These are phyloP conservation scores for Omphaloscelis lunosa DNA, from an alignment of 2,888 invertebrate species.

Conservation along the genomic window DNA sequence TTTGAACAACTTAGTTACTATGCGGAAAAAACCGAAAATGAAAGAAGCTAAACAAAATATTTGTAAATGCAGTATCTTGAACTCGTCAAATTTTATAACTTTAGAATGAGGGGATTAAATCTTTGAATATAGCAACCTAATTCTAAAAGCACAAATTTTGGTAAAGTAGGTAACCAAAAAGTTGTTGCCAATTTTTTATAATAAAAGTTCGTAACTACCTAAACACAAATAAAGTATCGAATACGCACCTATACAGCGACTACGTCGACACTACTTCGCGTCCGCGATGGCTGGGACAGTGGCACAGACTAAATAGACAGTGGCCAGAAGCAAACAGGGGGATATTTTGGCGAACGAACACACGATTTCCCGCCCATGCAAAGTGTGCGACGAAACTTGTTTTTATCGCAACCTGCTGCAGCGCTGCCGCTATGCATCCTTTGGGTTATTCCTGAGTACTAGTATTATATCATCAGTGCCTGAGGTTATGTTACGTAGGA, in stretches of 20 bases:
- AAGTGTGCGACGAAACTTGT: slow-evolving; percentile 63
- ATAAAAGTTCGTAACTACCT: neutral
- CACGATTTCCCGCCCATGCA: slow-evolving; percentile 53
- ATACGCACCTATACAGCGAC: slow-evolving; percentile 56
- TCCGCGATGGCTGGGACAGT: slow-evolving; percentile 58
- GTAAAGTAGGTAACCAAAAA: neutral
- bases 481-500: no score
- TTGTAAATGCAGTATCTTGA: neutral
- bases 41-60: neutral
- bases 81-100: neutral
- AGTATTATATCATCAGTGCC: no score
- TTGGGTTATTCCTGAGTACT: slow-evolving; percentile 11
- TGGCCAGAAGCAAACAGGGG: slow-evolving; percentile 54
- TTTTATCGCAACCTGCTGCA: slow-evolving; percentile 42
- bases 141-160: no score
- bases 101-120: neutral
- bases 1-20: neutral
- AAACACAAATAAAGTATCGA: slow-evolving; percentile 7
- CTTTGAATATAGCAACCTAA: no score
- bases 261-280: slow-evolving; percentile 64
- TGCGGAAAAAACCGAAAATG: neutral
- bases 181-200: neutral
- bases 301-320: slow-evolving; percentile 31
- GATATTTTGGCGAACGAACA: slow-evolving; percentile 38
- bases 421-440: slow-evolving; percentile 9